A percentile compares a stretch with the other conserved stretches of the same genome.
These are phyloP conservation scores for Pyrgus malvae DNA, from an alignment of 2,888 invertebrate species.

Conservation along the genomic window DNA sequence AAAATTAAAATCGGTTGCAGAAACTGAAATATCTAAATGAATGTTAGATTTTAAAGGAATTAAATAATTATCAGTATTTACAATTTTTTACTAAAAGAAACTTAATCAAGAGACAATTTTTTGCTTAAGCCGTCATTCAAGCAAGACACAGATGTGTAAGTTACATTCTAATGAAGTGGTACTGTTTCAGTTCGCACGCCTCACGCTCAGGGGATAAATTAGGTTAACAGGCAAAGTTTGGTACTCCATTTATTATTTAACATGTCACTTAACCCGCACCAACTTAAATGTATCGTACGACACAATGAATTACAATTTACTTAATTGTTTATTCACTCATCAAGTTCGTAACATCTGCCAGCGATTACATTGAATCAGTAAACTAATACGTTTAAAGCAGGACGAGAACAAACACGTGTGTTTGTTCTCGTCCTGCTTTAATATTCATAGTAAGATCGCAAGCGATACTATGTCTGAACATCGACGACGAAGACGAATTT, in stretches of 20 bases:
- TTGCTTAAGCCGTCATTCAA: not conserved
- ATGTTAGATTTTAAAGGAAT: too few relatives aligned
- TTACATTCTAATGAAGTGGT: not conserved
- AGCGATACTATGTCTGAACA: not conserved
- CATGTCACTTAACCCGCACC: not conserved
- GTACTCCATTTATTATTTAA: slow-evolving; percentile 6
- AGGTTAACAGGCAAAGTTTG: slow-evolving; percentile 9
- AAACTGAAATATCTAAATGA: too few relatives aligned
- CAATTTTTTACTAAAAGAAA: too few relatives aligned
- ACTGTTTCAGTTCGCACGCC: not conserved
- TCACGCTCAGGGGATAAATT: slow-evolving; percentile 7
- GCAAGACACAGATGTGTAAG: slow-evolving; percentile 2
- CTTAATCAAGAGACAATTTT: too few relatives aligned
- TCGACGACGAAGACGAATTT: not conserved
- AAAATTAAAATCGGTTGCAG: too few relatives aligned
- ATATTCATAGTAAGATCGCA: slow-evolving; percentile 11
- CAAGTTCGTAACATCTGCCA: slow-evolving; percentile 23
- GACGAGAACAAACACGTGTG: slow-evolving; percentile 2
- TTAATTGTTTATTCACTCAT: slow-evolving; percentile 18
- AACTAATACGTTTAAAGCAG: slow-evolving; percentile 15
- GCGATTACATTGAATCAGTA: slow-evolving; percentile 11
- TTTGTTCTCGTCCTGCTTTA: slow-evolving; percentile 9
- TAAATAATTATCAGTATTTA: too few relatives aligned
- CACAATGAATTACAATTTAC: slow-evolving; percentile 12
- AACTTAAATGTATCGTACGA: not conserved